Conservation (phyloP, 2,113 vertebrate species). For the Hippoglossus stenolepis region DNA sequence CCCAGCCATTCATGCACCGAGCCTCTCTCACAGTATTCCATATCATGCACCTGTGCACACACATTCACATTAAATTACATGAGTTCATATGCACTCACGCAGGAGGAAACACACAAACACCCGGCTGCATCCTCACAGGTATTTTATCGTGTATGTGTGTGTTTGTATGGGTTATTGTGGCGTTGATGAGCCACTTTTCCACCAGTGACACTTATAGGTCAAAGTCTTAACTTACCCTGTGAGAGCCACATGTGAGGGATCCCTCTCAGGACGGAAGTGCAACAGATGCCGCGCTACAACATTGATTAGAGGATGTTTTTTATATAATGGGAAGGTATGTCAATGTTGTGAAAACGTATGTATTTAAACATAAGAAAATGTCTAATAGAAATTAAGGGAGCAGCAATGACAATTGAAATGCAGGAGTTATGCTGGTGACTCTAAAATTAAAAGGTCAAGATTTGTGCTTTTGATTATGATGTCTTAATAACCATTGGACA, state of each 20-base stretch:
- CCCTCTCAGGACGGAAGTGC: no score
- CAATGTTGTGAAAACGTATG: no score
- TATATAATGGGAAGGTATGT: no score
- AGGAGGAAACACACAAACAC: conserved; percentile 41
- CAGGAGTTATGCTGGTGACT: neutral
- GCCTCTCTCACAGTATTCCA: conserved; percentile 39
- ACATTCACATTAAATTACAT: conserved; percentile 56
- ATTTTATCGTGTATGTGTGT: conserved; percentile 37
- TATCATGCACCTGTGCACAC: conserved; percentile 62
- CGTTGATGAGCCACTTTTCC: no score
- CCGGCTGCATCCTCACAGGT: conserved; percentile 40
- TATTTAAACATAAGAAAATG: no score
- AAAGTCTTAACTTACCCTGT: no score
- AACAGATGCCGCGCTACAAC: no score
- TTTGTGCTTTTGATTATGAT: neutral
- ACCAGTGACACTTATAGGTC: no score
- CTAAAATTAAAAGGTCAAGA: neutral
- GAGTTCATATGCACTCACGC: conserved; percentile 53
- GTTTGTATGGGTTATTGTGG: conserved; percentile 16
- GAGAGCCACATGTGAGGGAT: neutral
- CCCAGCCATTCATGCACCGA: conserved; percentile 47
- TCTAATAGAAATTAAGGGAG: no score
- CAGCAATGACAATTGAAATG: neutral
- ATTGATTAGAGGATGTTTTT: no score
- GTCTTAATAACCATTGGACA: neutral